These are phyloP conservation scores for Drosophila imparisetae DNA, from an alignment of 2,888 invertebrate species.

Conservation along the genomic window DNA sequence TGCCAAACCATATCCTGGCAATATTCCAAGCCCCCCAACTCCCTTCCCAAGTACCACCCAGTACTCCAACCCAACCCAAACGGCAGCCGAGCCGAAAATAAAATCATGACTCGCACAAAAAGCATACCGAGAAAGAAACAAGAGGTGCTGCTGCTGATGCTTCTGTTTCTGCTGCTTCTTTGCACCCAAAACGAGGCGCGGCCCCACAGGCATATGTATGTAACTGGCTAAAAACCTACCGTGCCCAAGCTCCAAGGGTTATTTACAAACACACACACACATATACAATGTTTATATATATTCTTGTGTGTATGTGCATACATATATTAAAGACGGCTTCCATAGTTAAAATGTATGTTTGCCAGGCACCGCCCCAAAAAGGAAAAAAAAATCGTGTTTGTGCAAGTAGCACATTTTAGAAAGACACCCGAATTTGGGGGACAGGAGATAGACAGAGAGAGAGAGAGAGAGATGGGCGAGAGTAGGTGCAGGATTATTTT, in stretches of 20 bases:
- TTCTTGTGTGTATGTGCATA: constrained; percentile 4
- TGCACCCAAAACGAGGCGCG: constrained; percentile 63
- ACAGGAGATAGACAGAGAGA: neutral
- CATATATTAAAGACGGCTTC: constrained; percentile 51
- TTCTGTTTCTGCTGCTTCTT: constrained; percentile 4
- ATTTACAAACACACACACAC: constrained; percentile 4
- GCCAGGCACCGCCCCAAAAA: constrained; percentile 75
- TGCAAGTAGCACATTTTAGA: constrained; percentile 47
- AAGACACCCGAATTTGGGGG: neutral
- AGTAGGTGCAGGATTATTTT: constrained; percentile 70
- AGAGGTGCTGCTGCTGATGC: constrained; percentile 18
- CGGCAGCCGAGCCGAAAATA: constrained; percentile 62
- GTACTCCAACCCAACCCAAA: constrained; percentile 27
- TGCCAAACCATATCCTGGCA: constrained; percentile 71
- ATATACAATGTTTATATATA: constrained; percentile 20
- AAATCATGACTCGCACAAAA: constrained; percentile 55
- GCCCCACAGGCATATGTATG: constrained; percentile 27
- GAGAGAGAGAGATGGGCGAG: neutral
- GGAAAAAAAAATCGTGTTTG: constrained; percentile 23
- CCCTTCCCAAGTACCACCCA: neutral
- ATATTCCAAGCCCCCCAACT: constrained; percentile 21
- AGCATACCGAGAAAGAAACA: constrained; percentile 17
- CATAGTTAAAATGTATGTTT: constrained; percentile 64
- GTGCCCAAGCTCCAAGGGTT: constrained; percentile 19
- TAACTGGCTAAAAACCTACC: constrained; percentile 7